Conservation (phyloP, 2,888 invertebrate species). For the Coelinius sp. region DNA sequence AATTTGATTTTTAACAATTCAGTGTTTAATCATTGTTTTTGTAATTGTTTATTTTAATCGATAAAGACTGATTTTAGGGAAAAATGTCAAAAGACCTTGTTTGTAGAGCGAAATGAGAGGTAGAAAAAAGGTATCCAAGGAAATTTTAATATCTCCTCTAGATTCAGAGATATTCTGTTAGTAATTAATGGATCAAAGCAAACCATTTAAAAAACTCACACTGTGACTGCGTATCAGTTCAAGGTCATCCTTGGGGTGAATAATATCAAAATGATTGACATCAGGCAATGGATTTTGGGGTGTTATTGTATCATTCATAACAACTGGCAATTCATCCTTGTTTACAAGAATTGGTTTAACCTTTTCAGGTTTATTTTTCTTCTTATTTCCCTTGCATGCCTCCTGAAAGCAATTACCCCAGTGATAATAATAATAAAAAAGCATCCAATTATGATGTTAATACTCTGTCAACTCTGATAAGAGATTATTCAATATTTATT, state of each 20-base stretch:
- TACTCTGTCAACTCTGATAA: background rate
- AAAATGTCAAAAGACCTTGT: too few relatives aligned
- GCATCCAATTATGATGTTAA: constrained; percentile 5
- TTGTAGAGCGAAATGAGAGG: too few relatives aligned
- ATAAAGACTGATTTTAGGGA: too few relatives aligned
- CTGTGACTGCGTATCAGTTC: constrained; percentile 73
- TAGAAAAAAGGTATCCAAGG: too few relatives aligned
- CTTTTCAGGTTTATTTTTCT: constrained; percentile 80
- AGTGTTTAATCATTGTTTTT: too few relatives aligned
- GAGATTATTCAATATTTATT: background rate
- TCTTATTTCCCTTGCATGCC: constrained; percentile 74
- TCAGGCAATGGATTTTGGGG: constrained; percentile 68
- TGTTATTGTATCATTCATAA: constrained; percentile 63
- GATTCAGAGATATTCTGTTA: background rate
- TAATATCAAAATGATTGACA: constrained; percentile 83
- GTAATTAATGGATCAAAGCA: constrained; percentile 5
- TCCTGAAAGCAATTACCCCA: constrained; percentile 59
- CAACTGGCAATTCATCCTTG: constrained; percentile 77
- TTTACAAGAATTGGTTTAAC: constrained; percentile 83
- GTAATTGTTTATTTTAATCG: too few relatives aligned
- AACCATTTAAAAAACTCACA: constrained; percentile 70
- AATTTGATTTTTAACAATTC: too few relatives aligned
- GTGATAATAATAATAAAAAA: constrained; percentile 22
- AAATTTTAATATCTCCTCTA: too few relatives aligned
- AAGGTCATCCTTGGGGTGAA: constrained; percentile 86